Percentiles rank a stretch among this genome's conserved stretches.
Conservation (phyloP, 2,113 vertebrate genomes). For the Cercocebus atys region DNA sequence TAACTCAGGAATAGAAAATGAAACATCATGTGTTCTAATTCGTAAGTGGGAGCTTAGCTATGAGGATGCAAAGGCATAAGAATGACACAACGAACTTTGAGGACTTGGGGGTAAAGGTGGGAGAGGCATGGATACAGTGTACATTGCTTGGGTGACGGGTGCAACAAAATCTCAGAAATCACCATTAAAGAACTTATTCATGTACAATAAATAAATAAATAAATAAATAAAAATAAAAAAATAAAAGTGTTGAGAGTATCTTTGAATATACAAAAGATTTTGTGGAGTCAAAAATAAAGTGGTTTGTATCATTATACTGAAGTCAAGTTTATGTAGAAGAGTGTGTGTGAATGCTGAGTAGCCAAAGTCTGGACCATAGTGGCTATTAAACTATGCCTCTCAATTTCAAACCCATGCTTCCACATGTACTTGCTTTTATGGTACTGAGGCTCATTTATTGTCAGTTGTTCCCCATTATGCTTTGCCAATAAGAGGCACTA, state of each 20-base stretch:
- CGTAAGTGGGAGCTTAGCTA: too few relatives aligned
- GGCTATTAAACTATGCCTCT: not conserved
- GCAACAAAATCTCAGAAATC: too few relatives aligned
- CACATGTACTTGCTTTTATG: not conserved
- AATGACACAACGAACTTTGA: too few relatives aligned
- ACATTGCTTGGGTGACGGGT: accelerated
- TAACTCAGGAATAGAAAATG: too few relatives aligned
- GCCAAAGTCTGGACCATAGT: not conserved
- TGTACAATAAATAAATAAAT: too few relatives aligned
- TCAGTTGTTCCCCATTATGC: not conserved
- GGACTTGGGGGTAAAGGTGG: too few relatives aligned
- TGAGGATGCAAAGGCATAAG: too few relatives aligned
- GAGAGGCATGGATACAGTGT: too few relatives aligned
- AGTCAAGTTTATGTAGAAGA: not conserved
- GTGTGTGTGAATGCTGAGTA: not conserved
- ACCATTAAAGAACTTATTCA: too few relatives aligned
- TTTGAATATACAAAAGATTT: not conserved
- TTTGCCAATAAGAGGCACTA: not conserved
- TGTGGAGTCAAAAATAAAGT: not conserved
- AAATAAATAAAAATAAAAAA: not conserved
- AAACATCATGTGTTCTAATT: too few relatives aligned
- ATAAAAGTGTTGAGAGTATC: not conserved
- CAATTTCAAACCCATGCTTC: not conserved
- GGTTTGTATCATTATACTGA: not conserved
- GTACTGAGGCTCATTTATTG: not conserved